Evolutionary conservation across 1,140 invertebrate species (phyloP).

Genomic region (Lepidotrigona ventralis): DNA sequence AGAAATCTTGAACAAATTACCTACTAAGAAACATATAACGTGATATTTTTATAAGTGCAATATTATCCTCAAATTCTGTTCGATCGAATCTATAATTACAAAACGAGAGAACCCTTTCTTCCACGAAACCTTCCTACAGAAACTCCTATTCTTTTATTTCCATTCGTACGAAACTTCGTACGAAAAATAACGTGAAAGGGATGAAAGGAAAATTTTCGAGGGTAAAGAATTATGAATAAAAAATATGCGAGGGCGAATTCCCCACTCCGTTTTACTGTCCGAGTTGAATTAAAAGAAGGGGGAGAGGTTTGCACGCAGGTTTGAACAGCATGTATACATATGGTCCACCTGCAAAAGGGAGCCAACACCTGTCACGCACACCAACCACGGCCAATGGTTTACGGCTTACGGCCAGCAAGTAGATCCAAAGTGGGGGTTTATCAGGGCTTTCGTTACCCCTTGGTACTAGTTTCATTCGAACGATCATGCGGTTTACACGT

Average conservation of each 20-base stretch:
- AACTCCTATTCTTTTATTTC: background rate
- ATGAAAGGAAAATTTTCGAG: background rate
- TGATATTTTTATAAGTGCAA: no score
- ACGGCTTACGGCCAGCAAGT: slow-evolving; percentile 51
- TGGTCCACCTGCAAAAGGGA: slow-evolving; percentile 75
- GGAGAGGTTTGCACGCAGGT: slow-evolving; percentile 62
- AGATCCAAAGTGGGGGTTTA: slow-evolving; percentile 57
- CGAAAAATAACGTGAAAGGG: background rate
- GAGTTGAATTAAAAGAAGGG: slow-evolving; percentile 35
- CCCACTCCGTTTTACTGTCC: background rate
- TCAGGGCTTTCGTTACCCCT: slow-evolving; percentile 60
- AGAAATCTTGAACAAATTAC: no score
- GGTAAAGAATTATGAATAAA: no score
- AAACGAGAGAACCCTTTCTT: background rate
- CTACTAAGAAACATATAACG: no score
- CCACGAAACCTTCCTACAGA: background rate
- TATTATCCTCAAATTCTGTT: background rate
- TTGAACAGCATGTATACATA: slow-evolving; percentile 51
- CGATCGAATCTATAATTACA: rapidly evolving
- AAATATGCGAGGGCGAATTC: slow-evolving; percentile 18
- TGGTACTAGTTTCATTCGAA: slow-evolving; percentile 62
- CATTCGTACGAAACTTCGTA: background rate
- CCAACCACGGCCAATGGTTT: slow-evolving; percentile 61
- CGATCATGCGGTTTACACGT: slow-evolving; percentile 50
- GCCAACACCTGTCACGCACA: slow-evolving; percentile 76